Evolutionary conservation across 2,113 vertebrate species (phyloP).

Genomic region (Chloropsis hardwickii): DNA sequence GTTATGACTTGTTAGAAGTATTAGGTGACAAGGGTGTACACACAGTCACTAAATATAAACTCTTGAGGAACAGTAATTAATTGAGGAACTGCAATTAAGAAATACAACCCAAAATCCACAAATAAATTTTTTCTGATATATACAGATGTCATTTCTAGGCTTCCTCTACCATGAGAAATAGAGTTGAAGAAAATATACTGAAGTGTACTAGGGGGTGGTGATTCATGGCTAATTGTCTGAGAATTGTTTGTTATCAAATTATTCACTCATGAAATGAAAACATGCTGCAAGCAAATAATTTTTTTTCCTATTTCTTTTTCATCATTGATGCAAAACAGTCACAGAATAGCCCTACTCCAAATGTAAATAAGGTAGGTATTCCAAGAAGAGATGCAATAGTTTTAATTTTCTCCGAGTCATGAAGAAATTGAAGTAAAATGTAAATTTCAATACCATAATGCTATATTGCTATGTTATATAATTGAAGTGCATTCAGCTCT

Average conservation of each 20-base stretch:
- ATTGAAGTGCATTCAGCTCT: neutral
- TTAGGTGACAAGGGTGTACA: neutral
- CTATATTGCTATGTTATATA: neutral
- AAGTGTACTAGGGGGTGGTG: neutral
- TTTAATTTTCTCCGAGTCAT: neutral
- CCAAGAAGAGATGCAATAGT: neutral
- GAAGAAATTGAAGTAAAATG: neutral
- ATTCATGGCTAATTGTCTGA: neutral
- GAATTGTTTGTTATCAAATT: neutral
- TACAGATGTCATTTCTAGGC: neutral
- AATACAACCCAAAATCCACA: neutral
- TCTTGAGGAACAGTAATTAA: neutral
- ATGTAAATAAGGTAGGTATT: neutral
- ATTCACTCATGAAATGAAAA: neutral
- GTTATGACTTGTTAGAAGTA: neutral
- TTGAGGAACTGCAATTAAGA: neutral
- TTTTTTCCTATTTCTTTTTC: neutral
- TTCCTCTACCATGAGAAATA: neutral
- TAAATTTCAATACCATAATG: neutral
- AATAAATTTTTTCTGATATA: neutral
- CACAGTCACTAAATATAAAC: neutral
- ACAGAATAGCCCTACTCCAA: neutral
- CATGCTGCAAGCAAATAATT: neutral
- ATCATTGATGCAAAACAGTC: neutral
- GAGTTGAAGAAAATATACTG: neutral